phyloP scores from a whole-genome alignment of 2,113 vertebrate genomes.

The Helogale parvula region DNA sequence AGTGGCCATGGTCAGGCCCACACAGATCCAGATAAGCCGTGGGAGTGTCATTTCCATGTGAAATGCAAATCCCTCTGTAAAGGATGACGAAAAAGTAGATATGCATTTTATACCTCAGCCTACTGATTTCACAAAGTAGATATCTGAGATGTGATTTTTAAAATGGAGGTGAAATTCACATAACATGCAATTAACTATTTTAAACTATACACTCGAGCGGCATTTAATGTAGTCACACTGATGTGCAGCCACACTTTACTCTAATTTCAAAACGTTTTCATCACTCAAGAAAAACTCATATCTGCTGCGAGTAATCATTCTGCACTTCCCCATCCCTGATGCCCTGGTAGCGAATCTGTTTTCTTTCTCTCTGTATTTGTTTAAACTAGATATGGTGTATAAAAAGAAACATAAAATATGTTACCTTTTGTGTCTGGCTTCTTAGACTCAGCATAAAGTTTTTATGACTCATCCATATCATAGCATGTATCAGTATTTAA shows the following conservation, averaged over 20 bases:
- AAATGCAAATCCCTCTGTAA: background rate
- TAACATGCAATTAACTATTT: background rate
- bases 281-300: background rate
- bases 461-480: background rate
- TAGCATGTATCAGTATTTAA: too few species aligned
- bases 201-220: background rate
- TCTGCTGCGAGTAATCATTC: background rate
- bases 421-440: background rate
- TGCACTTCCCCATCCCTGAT: background rate
- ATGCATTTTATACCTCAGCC: background rate
- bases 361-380: background rate
- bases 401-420: background rate
- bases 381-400: background rate
- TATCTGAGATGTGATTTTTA: background rate
- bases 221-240: background rate
- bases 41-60: background rate
- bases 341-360: background rate
- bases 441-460: background rate
- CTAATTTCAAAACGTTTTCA: background rate
- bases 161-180: background rate
- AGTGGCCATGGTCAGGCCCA: background rate
- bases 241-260: background rate
- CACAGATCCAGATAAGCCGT: background rate
- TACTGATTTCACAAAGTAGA: background rate
- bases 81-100: background rate